Percentiles rank a stretch among this genome's conserved stretches.
These are phyloP conservation scores for Stramonita haemastoma DNA, from an alignment of 2,888 invertebrate species.

Conservation along the genomic window DNA sequence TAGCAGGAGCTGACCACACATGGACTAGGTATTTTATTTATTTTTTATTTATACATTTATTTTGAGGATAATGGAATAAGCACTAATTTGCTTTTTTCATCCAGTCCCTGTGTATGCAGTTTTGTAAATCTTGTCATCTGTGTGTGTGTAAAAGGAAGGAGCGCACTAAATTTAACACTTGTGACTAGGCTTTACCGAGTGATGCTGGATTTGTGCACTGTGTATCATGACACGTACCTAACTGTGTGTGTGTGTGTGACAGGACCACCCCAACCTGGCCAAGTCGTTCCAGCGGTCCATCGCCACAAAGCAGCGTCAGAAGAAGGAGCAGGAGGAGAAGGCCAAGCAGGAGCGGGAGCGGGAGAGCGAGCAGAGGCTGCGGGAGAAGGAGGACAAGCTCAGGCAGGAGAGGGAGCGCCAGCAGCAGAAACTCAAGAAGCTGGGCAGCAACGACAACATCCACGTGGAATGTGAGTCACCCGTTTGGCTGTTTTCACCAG, in stretches of 20 bases:
- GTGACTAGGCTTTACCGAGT: too few relatives aligned
- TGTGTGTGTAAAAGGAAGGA: too few relatives aligned
- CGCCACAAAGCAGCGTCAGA: conserved; percentile 60
- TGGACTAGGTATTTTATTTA: too few relatives aligned
- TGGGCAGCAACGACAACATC: conserved; percentile 64
- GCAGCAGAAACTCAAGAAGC: conserved; percentile 64
- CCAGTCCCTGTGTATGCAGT: too few relatives aligned
- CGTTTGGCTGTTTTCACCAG: neutral
- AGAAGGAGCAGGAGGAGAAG: conserved; percentile 65
- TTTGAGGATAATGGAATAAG: too few relatives aligned
- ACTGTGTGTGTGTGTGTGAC: neutral
- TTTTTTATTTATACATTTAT: too few relatives aligned
- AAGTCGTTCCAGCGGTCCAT: conserved; percentile 47
- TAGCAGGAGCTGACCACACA: too few relatives aligned
- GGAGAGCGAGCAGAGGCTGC: conserved; percentile 55
- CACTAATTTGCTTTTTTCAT: too few relatives aligned
- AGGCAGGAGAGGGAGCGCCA: conserved; percentile 66
- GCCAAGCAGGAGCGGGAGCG: conserved; percentile 62
- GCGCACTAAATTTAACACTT: too few relatives aligned
- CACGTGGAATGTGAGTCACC: conserved; percentile 46
- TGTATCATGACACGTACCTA: neutral
- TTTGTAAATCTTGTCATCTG: too few relatives aligned
- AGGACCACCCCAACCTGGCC: conserved; percentile 34
- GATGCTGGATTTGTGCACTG: too few relatives aligned
- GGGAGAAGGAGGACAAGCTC: conserved; percentile 62